These are phyloP conservation scores for Dipodomys merriami DNA, from an alignment of 2,113 vertebrate genomes.

Conservation along the genomic window DNA sequence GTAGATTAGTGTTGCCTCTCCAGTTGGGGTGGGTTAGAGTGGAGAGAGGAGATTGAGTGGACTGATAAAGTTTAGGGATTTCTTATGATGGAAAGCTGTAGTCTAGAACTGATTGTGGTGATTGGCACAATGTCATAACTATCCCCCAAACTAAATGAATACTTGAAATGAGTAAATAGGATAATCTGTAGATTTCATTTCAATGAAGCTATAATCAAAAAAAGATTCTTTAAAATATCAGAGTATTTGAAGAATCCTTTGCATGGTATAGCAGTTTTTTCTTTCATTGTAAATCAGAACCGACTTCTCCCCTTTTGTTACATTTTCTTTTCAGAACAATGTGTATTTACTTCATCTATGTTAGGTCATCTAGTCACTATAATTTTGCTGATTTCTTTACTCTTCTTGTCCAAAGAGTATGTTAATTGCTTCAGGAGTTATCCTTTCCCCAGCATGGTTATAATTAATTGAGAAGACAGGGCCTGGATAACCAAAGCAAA, in stretches of 20 bases:
- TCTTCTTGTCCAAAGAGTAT: conserved; percentile 65
- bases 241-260: background rate
- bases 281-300: conserved; percentile 45
- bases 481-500: conserved; percentile 74
- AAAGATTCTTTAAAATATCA: background rate
- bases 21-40: too few species aligned
- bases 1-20: too few species aligned
- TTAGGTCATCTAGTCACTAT: conserved; percentile 61
- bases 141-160: too few species aligned
- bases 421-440: conserved; percentile 71
- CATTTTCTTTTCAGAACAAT: conserved; percentile 49
- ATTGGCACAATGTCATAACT: too few species aligned
- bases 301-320: conserved; percentile 53
- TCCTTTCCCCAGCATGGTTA: conserved; percentile 68
- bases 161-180: too few species aligned
- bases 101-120: too few species aligned
- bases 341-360: conserved; percentile 27
- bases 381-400: conserved; percentile 70
- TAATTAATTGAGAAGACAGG: conserved; percentile 79
- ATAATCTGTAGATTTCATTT: too few species aligned
- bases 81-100: too few species aligned
- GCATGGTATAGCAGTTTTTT: background rate
- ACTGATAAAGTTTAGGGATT: too few species aligned
- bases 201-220: background rate
- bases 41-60: too few species aligned